phyloP scores from a whole-genome alignment of 2,113 vertebrate species.

The Oceanites oceanicus region DNA sequence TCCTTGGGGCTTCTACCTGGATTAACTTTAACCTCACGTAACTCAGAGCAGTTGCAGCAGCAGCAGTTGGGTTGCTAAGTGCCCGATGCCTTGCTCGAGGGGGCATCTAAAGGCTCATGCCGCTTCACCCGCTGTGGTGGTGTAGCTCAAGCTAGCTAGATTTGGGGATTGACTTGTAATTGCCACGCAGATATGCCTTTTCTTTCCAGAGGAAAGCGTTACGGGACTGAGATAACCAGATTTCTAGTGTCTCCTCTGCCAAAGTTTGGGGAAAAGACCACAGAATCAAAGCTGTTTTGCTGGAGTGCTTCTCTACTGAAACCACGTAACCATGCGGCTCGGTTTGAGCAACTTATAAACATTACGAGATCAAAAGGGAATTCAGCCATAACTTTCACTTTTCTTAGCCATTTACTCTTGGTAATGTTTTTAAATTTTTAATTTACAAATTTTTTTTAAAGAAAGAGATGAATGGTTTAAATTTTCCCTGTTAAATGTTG shows the following conservation, averaged over 20 bases:
- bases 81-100: neutral
- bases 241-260: neutral
- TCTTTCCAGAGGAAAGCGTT: neutral
- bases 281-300: neutral
- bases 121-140: neutral
- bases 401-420: conserved; percentile 66
- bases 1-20: neutral
- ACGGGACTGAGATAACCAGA: neutral
- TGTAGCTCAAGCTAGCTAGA: neutral
- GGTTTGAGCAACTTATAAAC: neutral
- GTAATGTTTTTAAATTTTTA: conserved; percentile 64
- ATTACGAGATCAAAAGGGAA: conserved; percentile 56
- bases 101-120: rapidly evolving
- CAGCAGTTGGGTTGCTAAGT: neutral
- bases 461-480: conserved; percentile 53
- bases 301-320: neutral
- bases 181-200: neutral
- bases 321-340: neutral
- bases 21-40: neutral
- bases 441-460: conserved; percentile 60
- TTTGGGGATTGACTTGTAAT: neutral
- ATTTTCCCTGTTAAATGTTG: conserved; percentile 69
- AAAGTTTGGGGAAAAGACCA: neutral
- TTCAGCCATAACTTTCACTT: conserved; percentile 69
- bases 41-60: neutral